These are phyloP conservation scores for Pangasius mekongensis DNA, from an alignment of 2,797 vertebrate genomes.

Conservation along the genomic window DNA sequence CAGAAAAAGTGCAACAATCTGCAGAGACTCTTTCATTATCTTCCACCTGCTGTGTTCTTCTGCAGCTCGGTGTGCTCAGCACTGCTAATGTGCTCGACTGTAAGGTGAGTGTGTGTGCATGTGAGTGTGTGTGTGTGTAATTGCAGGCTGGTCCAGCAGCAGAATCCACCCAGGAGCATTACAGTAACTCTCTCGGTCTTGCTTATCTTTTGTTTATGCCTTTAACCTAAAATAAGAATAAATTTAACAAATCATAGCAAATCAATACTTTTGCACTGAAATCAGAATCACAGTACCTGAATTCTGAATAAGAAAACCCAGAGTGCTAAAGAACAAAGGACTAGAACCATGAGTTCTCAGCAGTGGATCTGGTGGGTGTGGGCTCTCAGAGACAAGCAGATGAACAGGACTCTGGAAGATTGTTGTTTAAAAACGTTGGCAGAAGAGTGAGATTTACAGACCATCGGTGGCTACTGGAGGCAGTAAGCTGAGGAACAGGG, in stretches of 20 bases:
- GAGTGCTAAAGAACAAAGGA: not conserved
- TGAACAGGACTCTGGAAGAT: not conserved
- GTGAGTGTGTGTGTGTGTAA: not conserved
- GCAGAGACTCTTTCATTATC: constrained; percentile 60
- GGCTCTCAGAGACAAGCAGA: not conserved
- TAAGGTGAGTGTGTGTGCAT: not conserved
- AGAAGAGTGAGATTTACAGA: not conserved
- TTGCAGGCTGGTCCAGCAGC: not conserved
- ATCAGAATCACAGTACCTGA: not conserved
- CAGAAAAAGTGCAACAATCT: constrained; percentile 79
- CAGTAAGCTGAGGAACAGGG: not conserved
- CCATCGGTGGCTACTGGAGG: not conserved
- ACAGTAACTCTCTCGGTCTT: not conserved
- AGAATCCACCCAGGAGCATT: constrained; percentile 1
- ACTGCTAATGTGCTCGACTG: not conserved
- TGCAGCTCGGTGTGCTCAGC: not conserved
- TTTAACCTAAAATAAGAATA: not conserved
- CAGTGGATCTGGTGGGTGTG: not conserved
- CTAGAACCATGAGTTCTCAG: not conserved
- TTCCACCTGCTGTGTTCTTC: not conserved
- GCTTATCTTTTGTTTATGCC: not conserved
- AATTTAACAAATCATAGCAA: not conserved
- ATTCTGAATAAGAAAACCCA: not conserved
- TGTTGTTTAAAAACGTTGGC: too few relatives aligned
- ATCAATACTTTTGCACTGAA: not conserved